A percentile compares a stretch with the other conserved stretches of the same genome.
These are phyloP conservation scores for Rafetus swinhoei DNA, from an alignment of 2,113 vertebrate species.

Conservation along the genomic window DNA sequence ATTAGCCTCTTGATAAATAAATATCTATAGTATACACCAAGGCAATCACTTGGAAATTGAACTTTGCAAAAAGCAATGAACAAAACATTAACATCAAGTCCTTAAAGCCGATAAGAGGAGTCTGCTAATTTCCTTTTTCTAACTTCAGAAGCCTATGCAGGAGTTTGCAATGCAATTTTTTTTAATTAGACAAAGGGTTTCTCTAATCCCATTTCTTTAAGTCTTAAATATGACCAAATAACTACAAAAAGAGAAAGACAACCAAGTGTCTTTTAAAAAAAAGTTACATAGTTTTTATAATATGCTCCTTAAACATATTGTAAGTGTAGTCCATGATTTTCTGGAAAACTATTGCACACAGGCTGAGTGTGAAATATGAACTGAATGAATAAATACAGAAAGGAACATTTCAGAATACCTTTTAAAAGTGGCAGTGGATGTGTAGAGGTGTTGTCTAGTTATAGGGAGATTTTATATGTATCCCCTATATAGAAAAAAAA, in stretches of 20 bases:
- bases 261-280: not conserved
- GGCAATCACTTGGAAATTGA: not conserved
- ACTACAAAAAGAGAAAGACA: not conserved
- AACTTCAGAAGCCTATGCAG: not conserved
- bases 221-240: not conserved
- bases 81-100: not conserved
- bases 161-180: not conserved
- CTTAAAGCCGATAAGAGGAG: not conserved
- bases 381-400: not conserved
- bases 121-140: not conserved
- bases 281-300: not conserved
- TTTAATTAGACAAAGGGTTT: not conserved
- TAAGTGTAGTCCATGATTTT: not conserved
- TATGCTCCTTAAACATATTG: not conserved
- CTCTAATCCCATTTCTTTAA: not conserved
- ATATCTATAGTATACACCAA: not conserved
- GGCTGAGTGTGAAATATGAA: not conserved
- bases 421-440: not conserved
- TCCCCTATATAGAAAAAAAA: too few relatives aligned
- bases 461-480: not conserved
- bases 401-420: not conserved
- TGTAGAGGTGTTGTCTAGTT: not conserved
- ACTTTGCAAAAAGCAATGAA: slow-evolving; percentile 1
- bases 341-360: not conserved
- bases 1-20: not conserved